A percentile compares a stretch with the other conserved stretches of the same genome.
Evolutionary conservation across 2,797 vertebrate species (phyloP).

Genomic region (Sebastes goodei): DNA sequence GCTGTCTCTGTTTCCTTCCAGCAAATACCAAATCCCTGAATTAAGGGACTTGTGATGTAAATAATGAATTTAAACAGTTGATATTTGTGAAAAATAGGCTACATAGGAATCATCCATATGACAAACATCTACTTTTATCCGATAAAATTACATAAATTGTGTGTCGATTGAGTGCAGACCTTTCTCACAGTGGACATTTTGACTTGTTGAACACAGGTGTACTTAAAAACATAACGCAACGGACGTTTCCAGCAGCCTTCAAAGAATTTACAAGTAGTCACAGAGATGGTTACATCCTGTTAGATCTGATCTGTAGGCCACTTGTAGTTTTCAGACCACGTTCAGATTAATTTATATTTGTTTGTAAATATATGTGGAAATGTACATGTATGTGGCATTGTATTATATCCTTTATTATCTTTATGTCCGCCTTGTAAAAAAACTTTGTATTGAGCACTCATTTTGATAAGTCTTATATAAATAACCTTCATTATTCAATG

Average conservation of each 20-base stretch:
- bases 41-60: neutral
- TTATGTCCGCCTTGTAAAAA: too few species aligned
- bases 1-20: constrained; percentile 40
- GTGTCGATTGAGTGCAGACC: neutral
- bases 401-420: too few species aligned
- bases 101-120: neutral
- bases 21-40: constrained; percentile 29
- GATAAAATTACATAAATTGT: neutral
- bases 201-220: neutral
- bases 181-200: constrained; percentile 2
- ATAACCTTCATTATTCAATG: too few species aligned
- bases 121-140: neutral
- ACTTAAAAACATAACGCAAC: neutral
- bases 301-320: rapidly evolving
- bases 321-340: too few species aligned
- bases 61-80: neutral
- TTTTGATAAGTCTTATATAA: too few species aligned
- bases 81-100: neutral
- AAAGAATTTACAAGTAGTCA: too few species aligned
- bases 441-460: too few species aligned
- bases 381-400: too few species aligned
- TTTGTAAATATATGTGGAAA: too few species aligned
- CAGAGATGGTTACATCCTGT: too few species aligned
- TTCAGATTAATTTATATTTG: too few species aligned
- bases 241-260: neutral